phyloP scores from a whole-genome alignment of 2,888 invertebrate genomes.

The Drosophila ezoana region DNA sequence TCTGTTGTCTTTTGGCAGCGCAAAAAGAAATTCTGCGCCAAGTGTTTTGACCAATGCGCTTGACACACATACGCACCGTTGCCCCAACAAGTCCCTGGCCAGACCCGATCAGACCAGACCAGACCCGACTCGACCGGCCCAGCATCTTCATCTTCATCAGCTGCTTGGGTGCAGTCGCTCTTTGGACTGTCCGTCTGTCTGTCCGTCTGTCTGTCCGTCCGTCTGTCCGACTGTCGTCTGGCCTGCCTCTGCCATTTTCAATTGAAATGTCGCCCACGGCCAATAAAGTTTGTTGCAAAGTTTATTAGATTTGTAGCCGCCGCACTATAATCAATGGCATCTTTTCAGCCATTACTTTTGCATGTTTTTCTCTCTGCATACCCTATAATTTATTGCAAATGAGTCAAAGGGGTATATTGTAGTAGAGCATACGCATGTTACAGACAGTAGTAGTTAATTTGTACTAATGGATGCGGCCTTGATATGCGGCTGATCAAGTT shows the following conservation, averaged over 20 bases:
- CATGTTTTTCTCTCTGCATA: conserved; percentile 1
- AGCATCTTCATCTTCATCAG: conserved; percentile 40
- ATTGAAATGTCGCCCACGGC: conserved; percentile 75
- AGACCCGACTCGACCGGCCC: conserved; percentile 17
- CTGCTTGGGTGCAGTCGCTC: conserved; percentile 50
- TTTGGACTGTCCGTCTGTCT: conserved; percentile 15
- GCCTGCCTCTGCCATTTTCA: conserved; percentile 51
- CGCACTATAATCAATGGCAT: conserved; percentile 49
- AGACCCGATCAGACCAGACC: conserved; percentile 10
- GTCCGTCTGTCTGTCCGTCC: not conserved
- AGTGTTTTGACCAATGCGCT: conserved; percentile 74
- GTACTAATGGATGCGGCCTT: no score
- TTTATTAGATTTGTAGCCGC: conserved; percentile 56
- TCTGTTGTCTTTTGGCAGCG: conserved; percentile 34
- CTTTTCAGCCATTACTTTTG: conserved; percentile 18
- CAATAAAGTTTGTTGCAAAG: conserved; percentile 57
- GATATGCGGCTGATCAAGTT: no score
- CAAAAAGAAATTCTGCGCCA: conserved; percentile 58
- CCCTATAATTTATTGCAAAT: not conserved
- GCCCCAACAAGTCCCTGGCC: conserved; percentile 10
- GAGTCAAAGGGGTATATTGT: not conserved
- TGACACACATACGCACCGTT: conserved; percentile 69
- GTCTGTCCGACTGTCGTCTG: conserved; percentile 8
- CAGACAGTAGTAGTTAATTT: no score
- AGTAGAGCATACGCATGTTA: no score